Evolutionary conservation across 2,797 vertebrate species (phyloP), one percentile per base, ranked within the genome.

Genomic region (Gymnothorax javanicus): DNA sequence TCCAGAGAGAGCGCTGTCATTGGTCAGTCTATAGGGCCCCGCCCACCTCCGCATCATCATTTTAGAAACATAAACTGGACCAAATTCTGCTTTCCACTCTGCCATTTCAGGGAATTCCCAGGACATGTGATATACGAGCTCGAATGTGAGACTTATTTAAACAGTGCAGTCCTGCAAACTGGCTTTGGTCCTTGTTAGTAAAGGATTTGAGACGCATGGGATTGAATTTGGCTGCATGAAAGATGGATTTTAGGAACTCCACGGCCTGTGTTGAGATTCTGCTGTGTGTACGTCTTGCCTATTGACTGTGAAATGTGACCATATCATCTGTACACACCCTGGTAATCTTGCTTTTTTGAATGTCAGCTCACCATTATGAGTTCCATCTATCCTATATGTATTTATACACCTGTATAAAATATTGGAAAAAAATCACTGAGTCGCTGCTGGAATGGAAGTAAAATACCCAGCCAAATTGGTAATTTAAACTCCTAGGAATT

Each of bases 1-100:
- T 99, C 98, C 86, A 97, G 96, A 83, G 97, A 98, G 88, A 97
- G 95, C 85, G 95, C 97, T 0, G 97, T 95, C 89, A 96, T 97
- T 96, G 99, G 98, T 99, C 95, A 96, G 95, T 85, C 81, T 43
- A 8, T 43, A 11, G 3, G 1, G 62, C 17, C 62, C 15, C 20
- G 23, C 3, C 20, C 73, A 50, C 11, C 12, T 71, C 25, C 23
- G 20, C 62, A n/a, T 17, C 15, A 62, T 20, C 15, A 13, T 20
- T 20, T n/a, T 1, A 67, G 20, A 67, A 67, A 20, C 62, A 7
- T 6, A 67, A n/a, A n/a, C n/a, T n/a, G 20, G 62, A 8, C n/a
- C 62, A n/a, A n/a, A 23, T 67, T 7, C 20, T 64, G 23, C 20
- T 62, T 62, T n/a, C 62, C 5, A 0, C n/a, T n/a, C 5, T 2